Evolutionary conservation across 2,113 vertebrate genomes (phyloP).

Genomic region (Alethe castanea): DNA sequence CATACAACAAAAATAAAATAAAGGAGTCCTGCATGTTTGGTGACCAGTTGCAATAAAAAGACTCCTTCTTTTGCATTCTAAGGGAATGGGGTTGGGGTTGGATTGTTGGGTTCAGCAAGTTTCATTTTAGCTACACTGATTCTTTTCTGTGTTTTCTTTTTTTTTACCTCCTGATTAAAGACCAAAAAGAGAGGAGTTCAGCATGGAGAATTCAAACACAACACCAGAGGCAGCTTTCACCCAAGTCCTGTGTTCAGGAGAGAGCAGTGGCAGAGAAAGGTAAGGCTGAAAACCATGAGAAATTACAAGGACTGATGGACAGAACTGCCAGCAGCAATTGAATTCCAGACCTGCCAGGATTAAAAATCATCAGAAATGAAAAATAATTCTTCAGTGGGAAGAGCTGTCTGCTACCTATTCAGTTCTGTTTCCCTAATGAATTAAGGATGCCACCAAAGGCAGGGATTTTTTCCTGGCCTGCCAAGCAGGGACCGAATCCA

Average conservation of each 20-base stretch:
- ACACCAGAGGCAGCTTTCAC: neutral
- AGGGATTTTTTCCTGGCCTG: neutral
- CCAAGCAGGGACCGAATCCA: accelerated
- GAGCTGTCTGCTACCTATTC: neutral
- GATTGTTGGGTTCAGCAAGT: neutral
- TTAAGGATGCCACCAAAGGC: neutral
- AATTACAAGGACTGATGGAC: neutral
- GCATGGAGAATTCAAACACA: neutral
- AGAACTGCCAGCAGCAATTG: neutral
- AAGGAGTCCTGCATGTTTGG: neutral
- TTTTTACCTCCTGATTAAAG: neutral
- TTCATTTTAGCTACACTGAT: neutral
- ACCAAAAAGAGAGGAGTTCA: neutral
- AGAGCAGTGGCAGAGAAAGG: conserved; percentile 12
- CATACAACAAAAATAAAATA: neutral
- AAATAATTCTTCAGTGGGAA: neutral
- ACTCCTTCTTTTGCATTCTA: neutral
- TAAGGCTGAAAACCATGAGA: neutral
- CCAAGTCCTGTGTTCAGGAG: neutral
- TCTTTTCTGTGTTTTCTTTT: neutral
- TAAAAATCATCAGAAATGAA: neutral
- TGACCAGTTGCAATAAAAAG: neutral
- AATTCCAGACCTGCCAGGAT: neutral
- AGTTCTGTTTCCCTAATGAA: neutral
- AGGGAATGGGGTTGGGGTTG: neutral